phyloP scores from a whole-genome alignment of 2,797 vertebrate genomes.

The Chiroxiphia lanceolata region DNA sequence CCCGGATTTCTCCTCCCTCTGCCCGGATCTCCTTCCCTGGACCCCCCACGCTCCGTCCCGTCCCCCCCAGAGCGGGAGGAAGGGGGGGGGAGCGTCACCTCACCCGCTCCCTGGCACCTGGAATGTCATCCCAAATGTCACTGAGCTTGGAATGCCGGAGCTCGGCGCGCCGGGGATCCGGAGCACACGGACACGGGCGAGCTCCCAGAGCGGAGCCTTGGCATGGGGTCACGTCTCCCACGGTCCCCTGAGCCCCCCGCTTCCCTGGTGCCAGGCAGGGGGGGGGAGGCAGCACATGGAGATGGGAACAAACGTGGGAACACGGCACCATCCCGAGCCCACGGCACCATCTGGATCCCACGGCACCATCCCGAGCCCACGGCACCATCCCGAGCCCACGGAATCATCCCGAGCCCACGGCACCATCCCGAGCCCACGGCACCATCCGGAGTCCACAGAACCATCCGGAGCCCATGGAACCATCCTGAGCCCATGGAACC shows the following conservation, averaged over 20 bases:
- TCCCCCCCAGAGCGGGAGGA: background rate
- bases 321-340: rapidly evolving
- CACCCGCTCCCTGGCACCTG: background rate
- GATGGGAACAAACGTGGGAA: background rate
- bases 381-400: too few species aligned
- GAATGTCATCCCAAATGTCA: background rate
- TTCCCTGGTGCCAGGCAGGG: background rate
- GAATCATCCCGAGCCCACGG: too few species aligned
- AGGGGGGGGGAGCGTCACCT: rapidly evolving
- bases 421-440: too few species aligned
- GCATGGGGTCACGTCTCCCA: background rate
- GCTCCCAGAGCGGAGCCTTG: background rate
- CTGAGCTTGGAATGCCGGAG: background rate
- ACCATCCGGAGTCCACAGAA: too few species aligned
- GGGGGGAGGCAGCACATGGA: rapidly evolving
- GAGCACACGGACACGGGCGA: background rate
- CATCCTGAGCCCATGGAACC: too few species aligned
- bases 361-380: too few species aligned
- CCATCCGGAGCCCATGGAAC: too few species aligned
- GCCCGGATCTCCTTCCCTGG: background rate
- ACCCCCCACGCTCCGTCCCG: background rate
- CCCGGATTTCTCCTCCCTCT: background rate
- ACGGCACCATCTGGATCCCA: rapidly evolving
- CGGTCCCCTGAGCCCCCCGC: rapidly evolving
- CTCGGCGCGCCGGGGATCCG: rapidly evolving